Evolutionary conservation across 2,797 vertebrate genomes (phyloP).

Genomic region (Poeciliopsis turneri): DNA sequence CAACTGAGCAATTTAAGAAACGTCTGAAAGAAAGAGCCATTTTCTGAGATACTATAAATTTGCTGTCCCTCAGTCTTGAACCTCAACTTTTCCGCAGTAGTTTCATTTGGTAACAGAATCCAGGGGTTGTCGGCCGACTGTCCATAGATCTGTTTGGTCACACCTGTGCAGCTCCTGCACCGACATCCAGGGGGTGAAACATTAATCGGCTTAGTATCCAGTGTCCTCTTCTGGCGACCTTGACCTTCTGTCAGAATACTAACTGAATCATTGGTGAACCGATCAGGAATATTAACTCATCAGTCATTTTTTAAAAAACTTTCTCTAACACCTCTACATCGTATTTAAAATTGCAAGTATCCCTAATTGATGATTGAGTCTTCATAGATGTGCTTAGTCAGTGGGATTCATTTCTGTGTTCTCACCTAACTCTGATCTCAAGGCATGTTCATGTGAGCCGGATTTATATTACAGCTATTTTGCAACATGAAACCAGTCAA

Average conservation of each 20-base stretch:
- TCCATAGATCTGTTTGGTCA: conserved; percentile 37
- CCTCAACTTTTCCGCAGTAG: conserved; percentile 17
- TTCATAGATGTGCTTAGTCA: not conserved
- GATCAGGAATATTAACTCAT: not conserved
- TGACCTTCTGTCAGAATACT: conserved; percentile 49
- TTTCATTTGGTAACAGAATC: conserved; percentile 48
- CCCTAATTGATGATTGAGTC: not conserved
- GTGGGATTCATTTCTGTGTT: not conserved
- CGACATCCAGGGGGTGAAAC: conserved; percentile 62
- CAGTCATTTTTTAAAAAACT: not conserved
- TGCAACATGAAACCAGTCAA: conserved; percentile 3
- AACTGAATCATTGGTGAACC: not conserved
- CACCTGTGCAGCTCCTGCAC: conserved; percentile 56
- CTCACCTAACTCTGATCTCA: not conserved
- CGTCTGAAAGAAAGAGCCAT: too few relatives aligned
- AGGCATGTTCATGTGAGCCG: not conserved
- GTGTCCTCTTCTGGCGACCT: conserved; percentile 58
- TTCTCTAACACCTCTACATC: not conserved
- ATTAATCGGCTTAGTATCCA: conserved; percentile 69
- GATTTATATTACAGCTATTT: conserved; percentile 10
- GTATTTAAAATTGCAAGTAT: not conserved
- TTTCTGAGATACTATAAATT: too few relatives aligned
- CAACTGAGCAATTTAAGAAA: too few relatives aligned
- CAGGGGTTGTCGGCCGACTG: conserved; percentile 33
- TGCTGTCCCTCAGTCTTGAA: not conserved